Conservation (phyloP, 1,140 invertebrate genomes). For the Megalonaias nervosa region DNA sequence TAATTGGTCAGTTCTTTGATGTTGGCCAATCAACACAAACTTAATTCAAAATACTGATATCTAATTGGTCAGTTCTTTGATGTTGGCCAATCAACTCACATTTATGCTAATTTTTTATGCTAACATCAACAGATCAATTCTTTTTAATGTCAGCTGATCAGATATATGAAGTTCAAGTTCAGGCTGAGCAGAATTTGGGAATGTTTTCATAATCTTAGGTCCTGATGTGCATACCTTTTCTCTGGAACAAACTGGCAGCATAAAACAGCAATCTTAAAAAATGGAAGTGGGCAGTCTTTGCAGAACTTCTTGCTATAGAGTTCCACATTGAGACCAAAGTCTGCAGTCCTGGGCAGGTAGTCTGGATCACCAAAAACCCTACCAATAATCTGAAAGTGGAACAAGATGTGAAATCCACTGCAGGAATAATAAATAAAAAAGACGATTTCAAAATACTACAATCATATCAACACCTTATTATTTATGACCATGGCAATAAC, state of each 20-base stretch:
- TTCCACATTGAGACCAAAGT: slow-evolving; percentile 92
- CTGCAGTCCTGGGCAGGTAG: slow-evolving; percentile 88
- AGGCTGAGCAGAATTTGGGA: too few relatives aligned
- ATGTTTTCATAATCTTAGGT: too few relatives aligned
- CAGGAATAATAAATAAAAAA: background rate
- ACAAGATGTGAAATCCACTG: background rate
- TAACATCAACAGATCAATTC: too few relatives aligned
- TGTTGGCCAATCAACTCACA: too few relatives aligned
- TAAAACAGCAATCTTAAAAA: slow-evolving; percentile 89
- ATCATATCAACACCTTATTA: too few relatives aligned
- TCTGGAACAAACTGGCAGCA: slow-evolving; percentile 93
- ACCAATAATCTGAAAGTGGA: slow-evolving; percentile 84
- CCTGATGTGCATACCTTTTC: slow-evolving; percentile 68
- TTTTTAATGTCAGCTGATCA: too few relatives aligned
- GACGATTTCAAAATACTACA: background rate
- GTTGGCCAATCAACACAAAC: too few relatives aligned
- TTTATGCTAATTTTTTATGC: too few relatives aligned
- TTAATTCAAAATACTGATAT: too few relatives aligned
- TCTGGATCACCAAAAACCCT: slow-evolving; percentile 94
- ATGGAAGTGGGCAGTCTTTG: slow-evolving; percentile 85
- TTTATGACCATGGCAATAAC: background rate
- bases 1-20: too few relatives aligned
- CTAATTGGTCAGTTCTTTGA: too few relatives aligned
- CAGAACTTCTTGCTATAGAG: slow-evolving; percentile 92
- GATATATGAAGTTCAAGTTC: too few relatives aligned